Evolutionary conservation across 2,888 invertebrate species (phyloP), one percentile per base, ranked within the genome.

Genomic region (Agrochola circellaris): DNA sequence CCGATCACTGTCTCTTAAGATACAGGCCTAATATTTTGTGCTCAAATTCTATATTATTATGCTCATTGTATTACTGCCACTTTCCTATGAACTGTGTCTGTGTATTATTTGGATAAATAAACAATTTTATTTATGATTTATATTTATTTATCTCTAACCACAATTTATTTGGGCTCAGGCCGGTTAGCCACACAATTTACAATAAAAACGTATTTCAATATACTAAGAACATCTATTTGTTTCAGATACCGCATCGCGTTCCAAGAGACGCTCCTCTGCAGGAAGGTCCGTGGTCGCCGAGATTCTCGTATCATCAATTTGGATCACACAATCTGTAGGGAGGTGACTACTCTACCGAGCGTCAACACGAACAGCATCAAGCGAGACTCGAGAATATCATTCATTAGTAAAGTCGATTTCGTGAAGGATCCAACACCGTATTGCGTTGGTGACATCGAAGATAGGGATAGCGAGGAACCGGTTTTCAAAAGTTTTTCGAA

Each of bases 201-300:
- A 20, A 3, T 34, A 26, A 45, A 20, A 30, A 2, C 42, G 8
- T 34, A 42, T 51, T 74, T 23, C 6, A 54, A 26, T 42, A 26
- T 8, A 26, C 17, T 56, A 51, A 61, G 4, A 48, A 30, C 15
- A 20, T n/a, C 5, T 8, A 17, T 65, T 84, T 86, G 78, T 85
- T 82, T 94, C 96, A 98, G 98, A 87, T 99, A 98, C 95, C 97
- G 99, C 23, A 96, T 97, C 68, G 98, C 98, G 0, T 98, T 98
- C 90, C 97, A 97, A 86, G 97, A 98, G 91, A 98, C 98, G 0
- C 95, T 98, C 81, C 97, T 98, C 79, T 97, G 98, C 83, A 94
- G 95, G 30, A 93, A 93, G 51, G 81, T 77, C 6, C 90, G 91
- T 23, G 94, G 93, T 0, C 95, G 96, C 2, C 95, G 95, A 42